A percentile compares a stretch with the other conserved stretches of the same genome.
phyloP scores from a whole-genome alignment of 2,113 vertebrate genomes.

The Petroica traversi region DNA sequence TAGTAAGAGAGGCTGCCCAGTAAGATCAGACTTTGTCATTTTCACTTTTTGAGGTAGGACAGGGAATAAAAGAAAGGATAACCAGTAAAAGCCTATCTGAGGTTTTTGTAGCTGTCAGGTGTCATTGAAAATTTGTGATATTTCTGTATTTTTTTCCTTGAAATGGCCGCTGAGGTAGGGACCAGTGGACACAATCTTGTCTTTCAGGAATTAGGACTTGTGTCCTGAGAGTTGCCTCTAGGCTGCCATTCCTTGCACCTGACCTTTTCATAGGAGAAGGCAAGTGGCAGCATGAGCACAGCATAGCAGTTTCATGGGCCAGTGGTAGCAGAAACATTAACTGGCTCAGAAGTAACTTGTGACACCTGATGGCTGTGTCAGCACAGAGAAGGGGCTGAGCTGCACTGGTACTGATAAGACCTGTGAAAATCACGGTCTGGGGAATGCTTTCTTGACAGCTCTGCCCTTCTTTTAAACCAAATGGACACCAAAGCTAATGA shows the following conservation, averaged over 20 bases:
- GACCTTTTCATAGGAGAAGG: neutral
- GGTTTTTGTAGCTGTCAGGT: neutral
- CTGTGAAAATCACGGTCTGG: neutral
- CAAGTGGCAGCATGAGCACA: neutral
- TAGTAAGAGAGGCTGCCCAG: neutral
- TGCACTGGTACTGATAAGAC: rapidly evolving
- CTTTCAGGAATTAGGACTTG: neutral
- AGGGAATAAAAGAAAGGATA: neutral
- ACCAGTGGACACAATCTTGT: neutral
- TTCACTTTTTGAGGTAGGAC: neutral
- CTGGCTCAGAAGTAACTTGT: neutral
- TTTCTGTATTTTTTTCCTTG: neutral
- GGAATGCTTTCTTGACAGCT: neutral
- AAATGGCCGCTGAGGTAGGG: neutral
- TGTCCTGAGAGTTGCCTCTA: neutral
- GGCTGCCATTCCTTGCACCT: neutral
- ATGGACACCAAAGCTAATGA: neutral
- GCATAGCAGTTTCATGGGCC: neutral
- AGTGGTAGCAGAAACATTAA: neutral
- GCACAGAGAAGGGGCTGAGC: neutral
- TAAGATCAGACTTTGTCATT: neutral
- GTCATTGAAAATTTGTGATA: neutral
- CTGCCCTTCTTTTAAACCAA: neutral
- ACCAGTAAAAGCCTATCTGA: neutral
- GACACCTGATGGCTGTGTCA: neutral